Evolutionary conservation across 2,888 invertebrate species (phyloP), one percentile per base, ranked within the genome.

Genomic region (Alloscopus bannaensis): DNA sequence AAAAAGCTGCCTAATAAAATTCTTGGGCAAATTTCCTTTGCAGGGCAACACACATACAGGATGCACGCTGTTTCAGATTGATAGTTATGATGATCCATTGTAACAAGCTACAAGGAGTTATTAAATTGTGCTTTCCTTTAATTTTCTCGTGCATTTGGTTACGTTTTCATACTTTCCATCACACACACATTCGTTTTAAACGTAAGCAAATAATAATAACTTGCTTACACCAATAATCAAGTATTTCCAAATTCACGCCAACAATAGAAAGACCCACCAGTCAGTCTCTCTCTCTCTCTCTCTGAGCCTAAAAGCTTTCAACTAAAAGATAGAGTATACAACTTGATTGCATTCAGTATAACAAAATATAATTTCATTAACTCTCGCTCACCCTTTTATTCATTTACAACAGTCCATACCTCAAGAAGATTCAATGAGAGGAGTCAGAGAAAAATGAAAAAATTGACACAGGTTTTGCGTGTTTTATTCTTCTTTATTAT

Each of bases 401-500:
- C 31, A 57, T 65, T 52, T 45, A 31, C 64, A 55, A 4, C 64
- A 24, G 50, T 28, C 16, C 3, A 24, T 24, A 42, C 57, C 55
- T 50, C 2, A 72, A 72, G n/a, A 72, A 40, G 36, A 29, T 52
- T 45, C n/a, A 36, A 42, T 20, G 64, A 55, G 64, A 29, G 31
- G 47, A 50, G 57, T 57, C 52, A 18, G 60, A 47, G 29, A 70
- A 70, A 77, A 69, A 55, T 70, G 45, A 18, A 47, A 72, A 60
- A 60, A 57, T 76, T 59, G 69, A 77, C 77, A 69, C 64, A 45
- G 29, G 64, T 77, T 70, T 77, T 55, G 77, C 77, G 64, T 77
- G 77, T 77, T 77, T 70, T 64, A 69, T 69, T 65, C 77, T 60
- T n/a, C n/a, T n/a, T n/a, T n/a, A n/a, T n/a, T n/a, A n/a, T n/a